Conservation (phyloP, 92 coral and sea anemone species). For the Anthopleura xanthogrammica region DNA sequence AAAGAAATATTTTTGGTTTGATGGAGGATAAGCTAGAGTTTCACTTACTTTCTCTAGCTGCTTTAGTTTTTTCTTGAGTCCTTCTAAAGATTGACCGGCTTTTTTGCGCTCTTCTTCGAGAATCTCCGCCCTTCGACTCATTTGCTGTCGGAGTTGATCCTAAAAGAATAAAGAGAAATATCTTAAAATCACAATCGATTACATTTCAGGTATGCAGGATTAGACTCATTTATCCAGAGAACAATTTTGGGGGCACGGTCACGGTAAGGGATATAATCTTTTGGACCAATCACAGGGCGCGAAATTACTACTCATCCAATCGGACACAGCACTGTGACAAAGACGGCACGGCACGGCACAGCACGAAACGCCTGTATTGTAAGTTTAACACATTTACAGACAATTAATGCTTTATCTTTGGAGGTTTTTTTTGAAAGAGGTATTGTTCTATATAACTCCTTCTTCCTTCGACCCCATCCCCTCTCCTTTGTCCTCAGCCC, state of each 20-base stretch:
- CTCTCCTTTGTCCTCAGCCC: no score
- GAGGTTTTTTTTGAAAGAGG: no score
- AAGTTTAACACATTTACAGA: no score
- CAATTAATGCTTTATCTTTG: no score
- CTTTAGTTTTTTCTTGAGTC: slow-evolving; percentile 65
- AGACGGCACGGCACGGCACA: no score
- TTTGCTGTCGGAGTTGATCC: slow-evolving; percentile 73
- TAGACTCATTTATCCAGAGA: no score
- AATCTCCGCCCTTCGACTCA: slow-evolving; percentile 65
- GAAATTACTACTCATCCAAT: neutral
- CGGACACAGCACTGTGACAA: neutral
- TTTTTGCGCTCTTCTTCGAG: slow-evolving; percentile 67
- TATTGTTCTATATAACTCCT: no score
- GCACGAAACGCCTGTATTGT: no score
- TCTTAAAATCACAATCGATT: neutral
- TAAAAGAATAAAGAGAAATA: neutral
- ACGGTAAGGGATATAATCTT: neutral
- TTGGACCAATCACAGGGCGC: neutral
- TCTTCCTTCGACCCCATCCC: no score
- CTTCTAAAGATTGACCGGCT: slow-evolving; percentile 71
- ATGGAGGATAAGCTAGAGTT: no score
- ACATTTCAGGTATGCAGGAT: neutral
- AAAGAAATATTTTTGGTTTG: no score
- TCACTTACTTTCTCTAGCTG: slow-evolving; percentile 62
- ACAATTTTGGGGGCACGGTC: neutral